phyloP scores from a whole-genome alignment of 2,888 invertebrate genomes.

The Neoascia interrupta region DNA sequence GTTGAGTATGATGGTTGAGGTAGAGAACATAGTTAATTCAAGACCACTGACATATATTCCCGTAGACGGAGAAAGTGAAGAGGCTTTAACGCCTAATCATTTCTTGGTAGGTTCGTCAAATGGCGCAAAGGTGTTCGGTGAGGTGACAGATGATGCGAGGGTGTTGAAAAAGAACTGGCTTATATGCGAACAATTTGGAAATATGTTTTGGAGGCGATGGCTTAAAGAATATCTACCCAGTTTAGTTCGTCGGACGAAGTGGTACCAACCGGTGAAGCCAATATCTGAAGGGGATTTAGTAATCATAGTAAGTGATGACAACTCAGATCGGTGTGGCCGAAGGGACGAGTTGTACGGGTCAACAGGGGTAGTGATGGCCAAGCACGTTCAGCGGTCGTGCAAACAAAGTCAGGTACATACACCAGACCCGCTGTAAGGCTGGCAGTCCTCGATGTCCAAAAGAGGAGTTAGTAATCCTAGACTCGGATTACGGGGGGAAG shows the following conservation, averaged over 20 bases:
- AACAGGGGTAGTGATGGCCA: conserved; percentile 2
- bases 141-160: conserved; percentile 2
- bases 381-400: conserved; percentile 13
- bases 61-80: background rate
- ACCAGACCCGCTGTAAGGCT: background rate
- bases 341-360: background rate
- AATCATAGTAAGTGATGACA: background rate
- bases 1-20: background rate
- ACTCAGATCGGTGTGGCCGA: background rate
- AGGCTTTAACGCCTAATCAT: background rate
- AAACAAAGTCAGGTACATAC: background rate
- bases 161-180: conserved; percentile 11
- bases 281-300: conserved; percentile 4
- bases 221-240: conserved; percentile 3
- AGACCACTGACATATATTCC: background rate
- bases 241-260: background rate
- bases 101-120: background rate
- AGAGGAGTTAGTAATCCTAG: no score
- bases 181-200: background rate
- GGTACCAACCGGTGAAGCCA: background rate
- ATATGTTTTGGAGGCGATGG: conserved; percentile 15
- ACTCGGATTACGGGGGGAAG: no score
- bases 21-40: background rate
- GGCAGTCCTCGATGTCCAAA: background rate
- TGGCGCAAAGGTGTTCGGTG: background rate